These are phyloP conservation scores for Platycercus adscitus DNA, from an alignment of 2,113 vertebrate genomes.

Conservation along the genomic window DNA sequence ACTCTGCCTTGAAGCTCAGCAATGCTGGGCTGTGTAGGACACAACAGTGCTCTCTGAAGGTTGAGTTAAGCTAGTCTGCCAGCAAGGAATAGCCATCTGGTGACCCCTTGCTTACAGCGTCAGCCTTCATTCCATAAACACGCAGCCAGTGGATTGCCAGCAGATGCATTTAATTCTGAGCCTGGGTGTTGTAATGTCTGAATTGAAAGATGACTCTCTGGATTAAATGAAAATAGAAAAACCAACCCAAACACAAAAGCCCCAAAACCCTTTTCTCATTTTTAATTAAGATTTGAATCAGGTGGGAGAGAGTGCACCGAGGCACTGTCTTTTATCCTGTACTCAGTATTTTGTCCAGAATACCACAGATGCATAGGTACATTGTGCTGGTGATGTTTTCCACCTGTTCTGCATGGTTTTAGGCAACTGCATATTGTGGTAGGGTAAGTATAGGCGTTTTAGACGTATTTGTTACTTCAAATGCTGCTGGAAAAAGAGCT, in stretches of 20 bases:
- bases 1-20: slow-evolving; percentile 38
- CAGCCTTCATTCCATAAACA: background rate
- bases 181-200: background rate
- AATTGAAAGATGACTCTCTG: background rate
- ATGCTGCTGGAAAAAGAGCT: background rate
- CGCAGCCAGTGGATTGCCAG: background rate
- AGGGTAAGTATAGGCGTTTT: background rate
- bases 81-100: slow-evolving; percentile 43
- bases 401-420: background rate
- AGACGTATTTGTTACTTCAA: background rate
- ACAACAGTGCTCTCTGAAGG: slow-evolving; percentile 31
- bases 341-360: background rate
- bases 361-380: background rate
- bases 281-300: background rate
- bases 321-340: background rate
- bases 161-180: background rate
- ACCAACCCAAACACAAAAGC: background rate
- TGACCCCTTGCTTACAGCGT: slow-evolving; percentile 4
- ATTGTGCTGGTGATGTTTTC: background rate
- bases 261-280: background rate
- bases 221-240: background rate
- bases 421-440: background rate
- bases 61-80: background rate
- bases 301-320: background rate
- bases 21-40: background rate